Evolutionary conservation across 2,888 invertebrate species (phyloP).

Genomic region (Automeris io): DNA sequence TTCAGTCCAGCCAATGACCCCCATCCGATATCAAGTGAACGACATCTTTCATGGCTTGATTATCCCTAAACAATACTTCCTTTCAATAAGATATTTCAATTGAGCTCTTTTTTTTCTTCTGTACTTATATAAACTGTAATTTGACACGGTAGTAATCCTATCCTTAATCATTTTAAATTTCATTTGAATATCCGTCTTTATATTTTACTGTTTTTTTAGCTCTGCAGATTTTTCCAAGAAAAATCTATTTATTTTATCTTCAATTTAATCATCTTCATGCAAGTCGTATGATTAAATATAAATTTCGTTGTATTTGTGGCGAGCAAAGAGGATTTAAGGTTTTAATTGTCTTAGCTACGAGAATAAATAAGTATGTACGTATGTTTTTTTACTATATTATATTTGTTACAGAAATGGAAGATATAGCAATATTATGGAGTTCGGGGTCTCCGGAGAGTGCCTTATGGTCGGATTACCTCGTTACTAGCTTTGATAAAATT

Average conservation of each 20-base stretch:
- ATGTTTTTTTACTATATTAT: too few species aligned
- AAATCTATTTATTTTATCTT: too few species aligned
- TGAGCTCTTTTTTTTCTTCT: constrained; percentile 12
- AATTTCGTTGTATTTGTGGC: too few species aligned
- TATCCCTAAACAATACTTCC: constrained; percentile 60
- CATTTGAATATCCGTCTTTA: too few species aligned
- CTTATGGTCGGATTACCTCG: constrained; percentile 88
- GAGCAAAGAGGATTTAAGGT: too few species aligned
- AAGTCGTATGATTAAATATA: too few species aligned
- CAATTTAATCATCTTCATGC: too few species aligned
- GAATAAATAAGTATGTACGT: too few species aligned
- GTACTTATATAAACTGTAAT: constrained; percentile 3
- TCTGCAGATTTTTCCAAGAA: too few species aligned
- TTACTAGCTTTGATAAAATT: constrained; percentile 89
- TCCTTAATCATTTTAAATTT: too few species aligned
- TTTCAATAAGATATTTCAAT: constrained; percentile 37
- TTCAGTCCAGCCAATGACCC: constrained; percentile 57
- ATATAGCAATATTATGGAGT: constrained; percentile 88
- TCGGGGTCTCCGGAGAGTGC: constrained; percentile 86
- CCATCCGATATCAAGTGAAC: constrained; percentile 52
- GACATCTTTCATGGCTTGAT: constrained; percentile 67
- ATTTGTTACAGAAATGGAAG: constrained; percentile 82
- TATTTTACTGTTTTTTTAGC: too few species aligned
- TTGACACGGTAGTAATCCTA: not conserved
- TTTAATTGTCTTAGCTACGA: too few species aligned